Base-by-base conservation (phyloP, 30 jellyfish, hydroid and myxozoan genomes). In the Rhopilema esculentum region DNA sequence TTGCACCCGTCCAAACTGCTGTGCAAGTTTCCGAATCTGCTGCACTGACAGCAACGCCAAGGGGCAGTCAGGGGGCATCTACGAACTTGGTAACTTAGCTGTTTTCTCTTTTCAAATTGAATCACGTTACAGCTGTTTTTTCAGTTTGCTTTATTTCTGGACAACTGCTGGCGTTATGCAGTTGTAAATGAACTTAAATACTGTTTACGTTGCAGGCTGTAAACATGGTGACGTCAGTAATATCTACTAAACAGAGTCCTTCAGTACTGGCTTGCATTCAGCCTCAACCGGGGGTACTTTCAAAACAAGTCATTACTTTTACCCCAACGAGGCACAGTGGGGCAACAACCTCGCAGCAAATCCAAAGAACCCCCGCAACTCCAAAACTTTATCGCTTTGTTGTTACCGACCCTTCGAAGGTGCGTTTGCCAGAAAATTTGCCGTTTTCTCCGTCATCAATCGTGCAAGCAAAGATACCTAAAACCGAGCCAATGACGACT, bases 351-450 rank as follows among this genome's bases (percentile, higher is more conserved):
- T 20, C 74, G 23, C 31, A 40, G 57, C 9, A 12, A 40, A 40
- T 6, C 12, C 57, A 6, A 40, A 7, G 66, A 32, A 9, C 70
- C 16, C 21, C 69, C 15, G 69, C 50, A 16, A 32, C 49, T 22
- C 84, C 84, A 0, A 31, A 50, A 73, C 69, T 73, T 0, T 73
- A 73, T 40, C 63, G 84, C 49, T 33, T 73, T 25, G 84, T 73
- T 17, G 84, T 73, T 1, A 40, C 69, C 25, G 84, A 73, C 51
- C 84, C 84, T 9, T 40, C 57, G 57, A 40, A 12, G 12, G 12
- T 40, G 57, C 57, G 57, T 12, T 40, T 40, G 57, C 12, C 57
- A 2, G 12, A 12, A 6, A 40, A 40, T 40, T 40, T 12, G 57
- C 57, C 12, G 9, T 2, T 40, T 12, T 2, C 57, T 12, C 57